Conservation (phyloP, 2,113 vertebrate genomes). For the Cinclus cinclus region DNA sequence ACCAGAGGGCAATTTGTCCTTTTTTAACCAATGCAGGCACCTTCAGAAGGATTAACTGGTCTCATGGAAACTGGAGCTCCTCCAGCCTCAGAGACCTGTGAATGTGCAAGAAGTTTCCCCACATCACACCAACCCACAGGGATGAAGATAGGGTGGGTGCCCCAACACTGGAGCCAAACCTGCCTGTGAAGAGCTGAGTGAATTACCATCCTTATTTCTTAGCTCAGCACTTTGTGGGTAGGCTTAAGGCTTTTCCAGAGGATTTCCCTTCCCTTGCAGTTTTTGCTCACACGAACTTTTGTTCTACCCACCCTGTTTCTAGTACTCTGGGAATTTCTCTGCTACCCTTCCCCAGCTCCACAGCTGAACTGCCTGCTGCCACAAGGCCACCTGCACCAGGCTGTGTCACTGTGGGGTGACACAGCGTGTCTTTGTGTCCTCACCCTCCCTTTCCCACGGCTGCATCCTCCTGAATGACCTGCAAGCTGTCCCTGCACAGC, state of each 20-base stretch:
- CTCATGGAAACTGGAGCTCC: background rate
- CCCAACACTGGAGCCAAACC: background rate
- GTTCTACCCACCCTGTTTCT: background rate
- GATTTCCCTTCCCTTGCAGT: slow-evolving; percentile 34
- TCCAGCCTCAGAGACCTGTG: background rate
- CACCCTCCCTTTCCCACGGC: background rate
- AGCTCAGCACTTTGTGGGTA: slow-evolving; percentile 12
- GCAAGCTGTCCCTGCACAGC: background rate
- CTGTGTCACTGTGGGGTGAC: background rate
- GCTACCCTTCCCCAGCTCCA: background rate
- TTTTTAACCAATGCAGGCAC: background rate
- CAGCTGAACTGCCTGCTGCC: background rate
- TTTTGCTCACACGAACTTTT: background rate
- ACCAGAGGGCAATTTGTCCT: background rate
- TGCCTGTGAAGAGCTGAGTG: background rate
- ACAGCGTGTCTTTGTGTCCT: background rate
- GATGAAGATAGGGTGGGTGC: accelerated
- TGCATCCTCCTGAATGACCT: background rate
- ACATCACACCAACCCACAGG: accelerated
- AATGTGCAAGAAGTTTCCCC: background rate
- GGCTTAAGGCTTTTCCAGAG: slow-evolving; percentile 23
- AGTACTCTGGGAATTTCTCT: background rate
- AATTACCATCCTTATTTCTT: slow-evolving; percentile 4
- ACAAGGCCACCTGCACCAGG: background rate
- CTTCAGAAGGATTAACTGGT: background rate